These are phyloP conservation scores for Acrossocheilus wenchowensis DNA, from an alignment of 2,797 vertebrate genomes.

Conservation along the genomic window DNA sequence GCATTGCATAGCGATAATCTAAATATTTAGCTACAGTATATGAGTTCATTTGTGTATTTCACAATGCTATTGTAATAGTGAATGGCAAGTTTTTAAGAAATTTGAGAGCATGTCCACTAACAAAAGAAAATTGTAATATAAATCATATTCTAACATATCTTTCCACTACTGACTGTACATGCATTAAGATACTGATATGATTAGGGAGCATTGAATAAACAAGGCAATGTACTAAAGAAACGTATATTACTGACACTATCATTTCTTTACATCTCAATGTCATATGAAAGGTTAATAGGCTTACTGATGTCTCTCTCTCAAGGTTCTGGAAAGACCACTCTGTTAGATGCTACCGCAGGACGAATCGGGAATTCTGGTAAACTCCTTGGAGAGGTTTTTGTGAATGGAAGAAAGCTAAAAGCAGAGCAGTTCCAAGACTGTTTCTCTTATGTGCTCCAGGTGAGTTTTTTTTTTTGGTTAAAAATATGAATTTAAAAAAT, in stretches of 20 bases:
- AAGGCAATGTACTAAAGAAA: background rate
- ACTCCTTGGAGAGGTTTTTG: slow-evolving; percentile 84
- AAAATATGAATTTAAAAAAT: background rate
- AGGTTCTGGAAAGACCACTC: slow-evolving; percentile 96
- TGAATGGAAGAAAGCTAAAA: slow-evolving; percentile 86
- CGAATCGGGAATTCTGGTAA: slow-evolving; percentile 80
- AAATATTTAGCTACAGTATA: background rate
- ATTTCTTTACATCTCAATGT: background rate
- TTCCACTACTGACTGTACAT: background rate
- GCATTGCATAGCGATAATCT: background rate
- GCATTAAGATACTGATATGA: background rate
- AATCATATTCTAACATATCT: background rate
- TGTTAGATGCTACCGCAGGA: slow-evolving; percentile 91
- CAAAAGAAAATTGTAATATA: background rate
- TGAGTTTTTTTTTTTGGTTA: slow-evolving; percentile 59
- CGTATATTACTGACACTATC: background rate
- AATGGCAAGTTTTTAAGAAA: background rate
- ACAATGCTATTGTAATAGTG: background rate
- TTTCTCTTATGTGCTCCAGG: slow-evolving; percentile 95
- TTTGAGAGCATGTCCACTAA: background rate
- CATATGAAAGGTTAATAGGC: background rate
- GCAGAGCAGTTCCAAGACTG: slow-evolving; percentile 90
- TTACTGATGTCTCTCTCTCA: slow-evolving; percentile 11
- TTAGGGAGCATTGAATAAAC: background rate
- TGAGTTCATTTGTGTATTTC: background rate